A percentile compares a stretch with the other conserved stretches of the same genome.
phyloP scores from a whole-genome alignment of 2,113 vertebrate genomes.

The Hippocampus mohnikei region DNA sequence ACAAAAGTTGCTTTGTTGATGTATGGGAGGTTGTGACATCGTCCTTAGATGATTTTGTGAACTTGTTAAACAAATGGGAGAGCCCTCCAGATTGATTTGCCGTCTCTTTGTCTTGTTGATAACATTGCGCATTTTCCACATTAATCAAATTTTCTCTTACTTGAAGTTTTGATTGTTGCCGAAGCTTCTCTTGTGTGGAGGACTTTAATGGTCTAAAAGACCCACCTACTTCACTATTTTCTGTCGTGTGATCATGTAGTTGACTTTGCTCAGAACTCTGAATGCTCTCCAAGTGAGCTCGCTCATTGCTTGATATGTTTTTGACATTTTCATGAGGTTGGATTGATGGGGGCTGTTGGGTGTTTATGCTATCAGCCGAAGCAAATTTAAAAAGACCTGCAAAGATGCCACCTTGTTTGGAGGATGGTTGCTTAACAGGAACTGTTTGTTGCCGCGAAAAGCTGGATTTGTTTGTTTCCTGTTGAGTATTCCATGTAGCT shows the following conservation, averaged over 20 bases:
- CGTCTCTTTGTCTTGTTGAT: conserved; percentile 28
- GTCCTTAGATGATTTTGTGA: conserved; percentile 69
- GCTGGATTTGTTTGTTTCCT: not conserved
- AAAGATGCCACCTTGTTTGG: conserved; percentile 66
- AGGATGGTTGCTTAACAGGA: conserved; percentile 5
- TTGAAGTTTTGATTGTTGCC: conserved; percentile 28
- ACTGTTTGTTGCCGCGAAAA: not conserved
- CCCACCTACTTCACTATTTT: conserved; percentile 41
- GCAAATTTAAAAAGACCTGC: conserved; percentile 70
- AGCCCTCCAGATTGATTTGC: conserved; percentile 60
- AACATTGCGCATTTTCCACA: conserved; percentile 18
- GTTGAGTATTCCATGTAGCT: not conserved
- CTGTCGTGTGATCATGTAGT: conserved; percentile 28
- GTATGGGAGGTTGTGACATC: conserved; percentile 28
- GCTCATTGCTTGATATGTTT: conserved; percentile 37
- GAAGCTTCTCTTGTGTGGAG: conserved; percentile 61
- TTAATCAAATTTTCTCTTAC: conserved; percentile 36
- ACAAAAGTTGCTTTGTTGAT: conserved; percentile 23
- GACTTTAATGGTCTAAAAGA: conserved; percentile 69
- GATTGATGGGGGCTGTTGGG: conserved; percentile 20
- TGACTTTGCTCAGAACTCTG: conserved; percentile 19
- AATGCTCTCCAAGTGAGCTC: conserved; percentile 19
- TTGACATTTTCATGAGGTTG: conserved; percentile 27
- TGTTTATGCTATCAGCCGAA: conserved; percentile 58
- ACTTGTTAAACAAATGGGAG: conserved; percentile 66